Evolutionary conservation across 2,888 invertebrate genomes (phyloP).

Genomic region (Drymonia ruficornis): DNA sequence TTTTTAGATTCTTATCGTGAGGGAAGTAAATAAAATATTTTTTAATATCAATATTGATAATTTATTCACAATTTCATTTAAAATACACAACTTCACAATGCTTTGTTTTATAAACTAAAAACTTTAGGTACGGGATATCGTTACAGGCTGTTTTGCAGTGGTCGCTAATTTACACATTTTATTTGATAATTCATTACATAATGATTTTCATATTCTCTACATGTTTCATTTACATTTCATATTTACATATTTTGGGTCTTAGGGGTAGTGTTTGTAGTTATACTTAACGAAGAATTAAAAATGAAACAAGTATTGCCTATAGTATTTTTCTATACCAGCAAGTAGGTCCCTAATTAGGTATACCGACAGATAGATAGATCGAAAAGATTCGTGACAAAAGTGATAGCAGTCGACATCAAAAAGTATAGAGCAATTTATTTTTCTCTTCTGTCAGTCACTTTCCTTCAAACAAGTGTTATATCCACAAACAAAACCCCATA

Average conservation of each 20-base stretch:
- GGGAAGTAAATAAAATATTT: conserved; percentile 47
- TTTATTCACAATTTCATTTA: conserved; percentile 85
- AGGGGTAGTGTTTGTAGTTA: conserved; percentile 53
- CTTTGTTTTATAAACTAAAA: conserved; percentile 82
- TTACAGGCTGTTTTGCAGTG: conserved; percentile 73
- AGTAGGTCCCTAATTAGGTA: no score
- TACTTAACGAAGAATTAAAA: conserved; percentile 36
- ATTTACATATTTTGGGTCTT: conserved; percentile 67
- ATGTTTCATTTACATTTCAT: conserved; percentile 74
- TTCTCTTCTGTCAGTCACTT: neutral
- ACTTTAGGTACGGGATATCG: conserved; percentile 80
- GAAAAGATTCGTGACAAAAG: neutral
- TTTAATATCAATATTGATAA: conserved; percentile 84
- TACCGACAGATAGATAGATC: no score
- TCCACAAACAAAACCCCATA: conserved; percentile 55
- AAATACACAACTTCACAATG: conserved; percentile 85
- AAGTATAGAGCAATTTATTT: no score
- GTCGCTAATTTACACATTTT: conserved; percentile 72
- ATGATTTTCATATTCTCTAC: conserved; percentile 67
- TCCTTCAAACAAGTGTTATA: conserved; percentile 21
- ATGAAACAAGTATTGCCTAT: no score
- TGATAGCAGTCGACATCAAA: no score
- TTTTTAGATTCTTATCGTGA: conserved; percentile 17
- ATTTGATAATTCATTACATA: conserved; percentile 54
- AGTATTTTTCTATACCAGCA: no score